Evolutionary conservation across 2,113 vertebrate genomes (phyloP).

Genomic region (Limnothrissa miodon): DNA sequence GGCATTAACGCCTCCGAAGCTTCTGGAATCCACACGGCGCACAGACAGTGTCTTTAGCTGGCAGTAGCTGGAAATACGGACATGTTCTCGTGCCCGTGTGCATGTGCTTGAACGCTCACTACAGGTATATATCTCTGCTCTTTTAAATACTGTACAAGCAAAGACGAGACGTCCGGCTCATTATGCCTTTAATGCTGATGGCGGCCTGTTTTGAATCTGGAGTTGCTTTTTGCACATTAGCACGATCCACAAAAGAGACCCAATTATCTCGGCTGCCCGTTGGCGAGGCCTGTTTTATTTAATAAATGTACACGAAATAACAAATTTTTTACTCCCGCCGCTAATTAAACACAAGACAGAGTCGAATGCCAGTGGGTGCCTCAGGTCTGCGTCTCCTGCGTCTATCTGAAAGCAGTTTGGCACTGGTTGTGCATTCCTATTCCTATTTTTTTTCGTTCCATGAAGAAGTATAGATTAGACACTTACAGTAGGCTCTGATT

Average conservation of each 20-base stretch:
- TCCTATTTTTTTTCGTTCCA: background rate
- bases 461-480: background rate
- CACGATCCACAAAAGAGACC: slow-evolving; percentile 19
- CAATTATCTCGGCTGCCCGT: slow-evolving; percentile 35
- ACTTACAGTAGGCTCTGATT: background rate
- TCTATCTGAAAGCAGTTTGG: slow-evolving; percentile 5
- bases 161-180: slow-evolving; percentile 17
- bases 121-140: background rate
- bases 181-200: slow-evolving; percentile 19
- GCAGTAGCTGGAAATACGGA: background rate
- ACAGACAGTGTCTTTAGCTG: background rate
- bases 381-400: slow-evolving; percentile 21
- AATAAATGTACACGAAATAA: slow-evolving; percentile 40
- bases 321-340: slow-evolving; percentile 1
- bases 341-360: slow-evolving; percentile 35
- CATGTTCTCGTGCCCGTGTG: background rate
- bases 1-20: slow-evolving; percentile 29
- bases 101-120: background rate
- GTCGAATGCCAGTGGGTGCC: slow-evolving; percentile 27
- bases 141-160: background rate
- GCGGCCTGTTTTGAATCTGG: slow-evolving; percentile 20
- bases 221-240: slow-evolving; percentile 21
- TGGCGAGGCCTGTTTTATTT: slow-evolving; percentile 31
- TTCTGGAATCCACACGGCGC: background rate
- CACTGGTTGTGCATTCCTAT: background rate